phyloP scores from a whole-genome alignment of 2,797 vertebrate genomes.

The Pogonophryne albipinna region DNA sequence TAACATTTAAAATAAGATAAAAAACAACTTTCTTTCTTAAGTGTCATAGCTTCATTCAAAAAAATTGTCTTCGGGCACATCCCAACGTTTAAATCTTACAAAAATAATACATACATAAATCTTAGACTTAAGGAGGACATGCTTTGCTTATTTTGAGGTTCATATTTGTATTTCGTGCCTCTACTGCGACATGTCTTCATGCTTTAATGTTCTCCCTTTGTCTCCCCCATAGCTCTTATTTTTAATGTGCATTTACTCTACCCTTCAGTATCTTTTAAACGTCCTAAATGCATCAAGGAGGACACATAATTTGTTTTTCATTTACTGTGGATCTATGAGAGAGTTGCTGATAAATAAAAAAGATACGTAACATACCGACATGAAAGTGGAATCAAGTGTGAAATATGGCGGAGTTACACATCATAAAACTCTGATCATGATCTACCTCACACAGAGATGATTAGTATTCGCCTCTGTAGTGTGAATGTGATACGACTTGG shows the following conservation, averaged over 20 bases:
- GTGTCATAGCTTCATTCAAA: no score
- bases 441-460: not conserved
- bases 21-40: no score
- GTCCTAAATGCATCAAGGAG: not conserved
- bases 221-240: not conserved
- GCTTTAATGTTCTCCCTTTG: no score
- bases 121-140: no score
- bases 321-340: not conserved
- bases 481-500: not conserved
- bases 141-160: no score
- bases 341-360: not conserved
- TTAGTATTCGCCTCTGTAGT: not conserved
- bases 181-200: no score
- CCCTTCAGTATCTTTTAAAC: not conserved
- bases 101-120: no score
- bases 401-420: not conserved
- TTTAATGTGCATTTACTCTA: not conserved
- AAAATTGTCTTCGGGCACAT: no score
- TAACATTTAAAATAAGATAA: no score
- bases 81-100: not conserved
- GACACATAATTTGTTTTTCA: slow-evolving; percentile 3
- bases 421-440: not conserved
- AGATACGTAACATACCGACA: not conserved
- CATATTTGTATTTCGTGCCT: no score
- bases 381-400: not conserved